Evolutionary conservation across 2,797 vertebrate genomes (phyloP).

Genomic region (Calcarius lapponicus): DNA sequence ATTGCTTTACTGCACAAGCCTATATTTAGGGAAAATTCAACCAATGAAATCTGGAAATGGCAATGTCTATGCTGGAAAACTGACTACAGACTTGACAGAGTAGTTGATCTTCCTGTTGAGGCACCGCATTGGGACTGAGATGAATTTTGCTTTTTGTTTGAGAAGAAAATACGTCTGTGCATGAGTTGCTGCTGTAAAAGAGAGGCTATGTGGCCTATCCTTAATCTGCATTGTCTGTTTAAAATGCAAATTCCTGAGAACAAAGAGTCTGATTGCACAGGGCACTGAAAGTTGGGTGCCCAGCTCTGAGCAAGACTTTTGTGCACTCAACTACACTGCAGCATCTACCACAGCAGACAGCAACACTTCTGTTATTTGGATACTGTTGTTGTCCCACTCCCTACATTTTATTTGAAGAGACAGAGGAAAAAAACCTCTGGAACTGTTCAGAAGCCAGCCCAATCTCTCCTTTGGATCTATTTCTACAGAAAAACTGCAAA

Average conservation of each 20-base stretch:
- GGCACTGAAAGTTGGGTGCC: background rate
- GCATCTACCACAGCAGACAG: background rate
- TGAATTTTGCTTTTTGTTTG: background rate
- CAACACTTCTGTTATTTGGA: background rate
- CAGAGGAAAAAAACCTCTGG: background rate
- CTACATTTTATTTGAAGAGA: background rate
- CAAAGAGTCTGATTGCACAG: conserved; percentile 1
- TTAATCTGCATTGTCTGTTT: background rate
- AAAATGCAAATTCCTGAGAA: conserved; percentile 3
- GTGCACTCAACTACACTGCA: background rate
- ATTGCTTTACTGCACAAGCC: background rate
- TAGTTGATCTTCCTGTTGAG: background rate
- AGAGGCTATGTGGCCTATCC: background rate
- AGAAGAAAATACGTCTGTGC: background rate
- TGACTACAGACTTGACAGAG: background rate
- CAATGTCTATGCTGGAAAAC: background rate
- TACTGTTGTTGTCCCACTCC: background rate
- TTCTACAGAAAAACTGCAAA: background rate
- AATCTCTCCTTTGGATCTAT: background rate
- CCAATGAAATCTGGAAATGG: background rate
- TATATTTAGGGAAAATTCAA: conserved; percentile 2
- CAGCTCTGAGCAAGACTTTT: background rate
- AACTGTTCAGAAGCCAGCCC: background rate
- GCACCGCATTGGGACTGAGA: background rate
- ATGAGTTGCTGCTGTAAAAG: background rate